A percentile compares a stretch with the other conserved stretches of the same genome.
These are phyloP conservation scores for Aviceda subcristata DNA, from an alignment of 2,113 vertebrate genomes.

Conservation along the genomic window DNA sequence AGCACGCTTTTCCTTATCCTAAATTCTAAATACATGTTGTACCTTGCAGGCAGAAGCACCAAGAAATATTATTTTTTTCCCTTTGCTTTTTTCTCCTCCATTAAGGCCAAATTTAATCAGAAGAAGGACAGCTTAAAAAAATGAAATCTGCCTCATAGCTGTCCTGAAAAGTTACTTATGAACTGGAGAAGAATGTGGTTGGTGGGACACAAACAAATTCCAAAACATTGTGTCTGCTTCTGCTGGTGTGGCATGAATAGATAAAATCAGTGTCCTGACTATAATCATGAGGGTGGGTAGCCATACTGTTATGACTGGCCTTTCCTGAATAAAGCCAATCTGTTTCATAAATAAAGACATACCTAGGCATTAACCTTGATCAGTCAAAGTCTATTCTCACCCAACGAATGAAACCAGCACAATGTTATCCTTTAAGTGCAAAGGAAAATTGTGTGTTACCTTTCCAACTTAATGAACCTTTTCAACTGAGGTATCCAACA, in stretches of 20 bases:
- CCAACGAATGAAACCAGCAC: background rate
- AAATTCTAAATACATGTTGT: constrained; percentile 23
- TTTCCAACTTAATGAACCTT: background rate
- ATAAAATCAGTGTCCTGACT: background rate
- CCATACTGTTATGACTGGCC: background rate
- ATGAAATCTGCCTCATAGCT: background rate
- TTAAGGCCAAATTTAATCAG: constrained; percentile 5
- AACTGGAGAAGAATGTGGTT: background rate
- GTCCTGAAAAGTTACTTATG: background rate
- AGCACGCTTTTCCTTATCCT: background rate
- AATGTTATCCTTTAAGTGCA: background rate
- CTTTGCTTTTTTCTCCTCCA: background rate
- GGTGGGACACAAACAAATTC: background rate
- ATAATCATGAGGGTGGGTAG: background rate
- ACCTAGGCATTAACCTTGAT: background rate
- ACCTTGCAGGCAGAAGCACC: background rate
- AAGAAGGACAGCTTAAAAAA: background rate
- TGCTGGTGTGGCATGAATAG: background rate
- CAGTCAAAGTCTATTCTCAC: background rate
- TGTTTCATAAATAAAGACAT: background rate
- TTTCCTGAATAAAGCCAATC: background rate
- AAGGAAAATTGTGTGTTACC: background rate
- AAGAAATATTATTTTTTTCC: background rate
- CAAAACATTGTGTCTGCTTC: background rate
- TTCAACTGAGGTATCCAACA: background rate